Conservation (phyloP, 2,113 vertebrate species). For the Oreochromis aureus region DNA sequence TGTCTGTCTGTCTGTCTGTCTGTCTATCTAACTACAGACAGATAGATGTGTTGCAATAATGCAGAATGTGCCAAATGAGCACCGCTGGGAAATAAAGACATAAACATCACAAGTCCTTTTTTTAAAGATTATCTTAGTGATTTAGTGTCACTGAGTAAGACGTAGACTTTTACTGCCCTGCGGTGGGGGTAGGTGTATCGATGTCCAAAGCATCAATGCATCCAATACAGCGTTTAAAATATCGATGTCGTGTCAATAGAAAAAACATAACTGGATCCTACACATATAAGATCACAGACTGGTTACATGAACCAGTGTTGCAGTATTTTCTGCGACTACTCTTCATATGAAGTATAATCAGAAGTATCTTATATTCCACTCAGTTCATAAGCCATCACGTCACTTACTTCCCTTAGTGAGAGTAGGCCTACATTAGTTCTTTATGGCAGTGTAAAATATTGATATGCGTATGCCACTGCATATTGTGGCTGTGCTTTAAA, state of each 20-base stretch:
- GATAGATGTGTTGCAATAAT: not conserved
- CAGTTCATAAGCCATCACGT: not conserved
- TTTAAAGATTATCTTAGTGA: not conserved
- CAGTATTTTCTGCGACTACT: not conserved
- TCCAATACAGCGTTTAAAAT: not conserved
- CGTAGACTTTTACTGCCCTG: not conserved
- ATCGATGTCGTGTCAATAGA: not conserved
- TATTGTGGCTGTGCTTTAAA: not conserved
- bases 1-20: rapidly evolving
- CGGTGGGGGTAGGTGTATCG: not conserved
- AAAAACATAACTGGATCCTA: not conserved
- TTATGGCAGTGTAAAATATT: not conserved
- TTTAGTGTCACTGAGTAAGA: not conserved
- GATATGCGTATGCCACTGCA: not conserved
- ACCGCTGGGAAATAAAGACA: not conserved
- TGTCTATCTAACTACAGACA: not conserved
- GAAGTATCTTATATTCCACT: not conserved
- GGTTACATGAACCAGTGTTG: not conserved
- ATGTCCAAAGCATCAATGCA: not conserved
- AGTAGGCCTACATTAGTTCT: not conserved
- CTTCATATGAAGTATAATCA: not conserved
- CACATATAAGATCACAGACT: not conserved
- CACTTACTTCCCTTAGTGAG: not conserved
- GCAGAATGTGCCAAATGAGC: constrained; percentile 27
- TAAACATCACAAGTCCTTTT: not conserved